Evolutionary conservation across 2,797 vertebrate genomes (phyloP).

Genomic region (Netta rufina): DNA sequence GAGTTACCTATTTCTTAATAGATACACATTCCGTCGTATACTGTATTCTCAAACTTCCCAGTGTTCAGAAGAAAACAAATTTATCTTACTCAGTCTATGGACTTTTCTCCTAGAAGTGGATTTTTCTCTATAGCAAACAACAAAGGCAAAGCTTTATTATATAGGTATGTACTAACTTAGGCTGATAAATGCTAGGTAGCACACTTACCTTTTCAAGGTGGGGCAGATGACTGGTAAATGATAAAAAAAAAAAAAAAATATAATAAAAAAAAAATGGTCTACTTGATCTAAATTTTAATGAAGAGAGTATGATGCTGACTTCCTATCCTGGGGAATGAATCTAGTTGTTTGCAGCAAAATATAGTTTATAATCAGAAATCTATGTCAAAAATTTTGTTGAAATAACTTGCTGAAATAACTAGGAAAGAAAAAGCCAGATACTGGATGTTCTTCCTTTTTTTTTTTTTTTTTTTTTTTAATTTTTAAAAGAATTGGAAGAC

Average conservation of each 20-base stretch:
- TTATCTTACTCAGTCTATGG: conserved; percentile 81
- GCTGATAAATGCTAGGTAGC: background rate
- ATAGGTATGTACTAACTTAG: conserved; percentile 81
- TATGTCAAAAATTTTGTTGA: background rate
- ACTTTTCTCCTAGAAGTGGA: conserved; percentile 93
- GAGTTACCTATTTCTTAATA: conserved; percentile 40
- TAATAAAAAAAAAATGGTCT: background rate
- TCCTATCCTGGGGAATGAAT: background rate
- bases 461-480: background rate
- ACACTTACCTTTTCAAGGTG: background rate
- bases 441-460: background rate
- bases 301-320: background rate
- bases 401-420: background rate
- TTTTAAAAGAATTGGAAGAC: background rate
- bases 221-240: background rate
- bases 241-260: no score
- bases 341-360: background rate
- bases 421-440: background rate
- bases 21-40: conserved; percentile 91
- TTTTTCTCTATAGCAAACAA: conserved; percentile 93
- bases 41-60: conserved; percentile 94
- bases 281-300: background rate
- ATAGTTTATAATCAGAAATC: no score
- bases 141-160: conserved; percentile 89
- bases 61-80: conserved; percentile 81